phyloP scores from a whole-genome alignment of 2,888 invertebrate species.

The Odontothrips loti region DNA sequence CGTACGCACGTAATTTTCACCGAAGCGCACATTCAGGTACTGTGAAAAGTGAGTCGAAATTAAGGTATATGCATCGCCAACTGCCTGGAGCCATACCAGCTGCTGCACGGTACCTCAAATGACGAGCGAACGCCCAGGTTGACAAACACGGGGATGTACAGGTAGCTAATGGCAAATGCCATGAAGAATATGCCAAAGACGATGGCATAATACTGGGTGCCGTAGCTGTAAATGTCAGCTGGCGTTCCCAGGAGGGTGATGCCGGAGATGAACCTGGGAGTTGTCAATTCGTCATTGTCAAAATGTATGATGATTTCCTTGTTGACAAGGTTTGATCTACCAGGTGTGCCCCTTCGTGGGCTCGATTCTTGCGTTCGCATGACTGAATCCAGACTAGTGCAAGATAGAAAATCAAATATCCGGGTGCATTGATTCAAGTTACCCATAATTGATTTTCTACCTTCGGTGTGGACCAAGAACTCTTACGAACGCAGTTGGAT shows the following conservation, averaged over 20 bases:
- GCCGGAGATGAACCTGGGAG: constrained; percentile 71
- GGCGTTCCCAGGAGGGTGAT: constrained; percentile 84
- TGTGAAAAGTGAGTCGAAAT: constrained; percentile 49
- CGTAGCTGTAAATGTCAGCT: constrained; percentile 81
- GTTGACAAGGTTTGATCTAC: too few species aligned
- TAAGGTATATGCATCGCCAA: not conserved
- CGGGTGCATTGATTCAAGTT: too few species aligned
- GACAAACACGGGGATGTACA: constrained; percentile 79
- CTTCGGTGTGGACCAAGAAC: too few species aligned
- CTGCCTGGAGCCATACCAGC: not conserved
- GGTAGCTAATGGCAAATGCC: constrained; percentile 60
- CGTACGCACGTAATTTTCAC: constrained; percentile 59
- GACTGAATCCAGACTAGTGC: too few species aligned
- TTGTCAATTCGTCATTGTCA: not conserved
- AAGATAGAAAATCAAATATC: too few species aligned
- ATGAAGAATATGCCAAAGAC: constrained; percentile 65
- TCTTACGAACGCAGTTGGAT: too few species aligned
- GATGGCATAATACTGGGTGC: constrained; percentile 76
- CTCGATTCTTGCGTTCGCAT: too few species aligned
- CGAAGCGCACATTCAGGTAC: constrained; percentile 73
- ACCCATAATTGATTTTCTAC: too few species aligned
- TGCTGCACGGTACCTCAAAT: constrained; percentile 62
- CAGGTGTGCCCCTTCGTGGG: too few species aligned
- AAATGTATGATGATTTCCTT: too few species aligned
- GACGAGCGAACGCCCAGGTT: constrained; percentile 70